phyloP scores from a whole-genome alignment of 1,140 invertebrate genomes.

The Ctenoplectra terminalis region DNA sequence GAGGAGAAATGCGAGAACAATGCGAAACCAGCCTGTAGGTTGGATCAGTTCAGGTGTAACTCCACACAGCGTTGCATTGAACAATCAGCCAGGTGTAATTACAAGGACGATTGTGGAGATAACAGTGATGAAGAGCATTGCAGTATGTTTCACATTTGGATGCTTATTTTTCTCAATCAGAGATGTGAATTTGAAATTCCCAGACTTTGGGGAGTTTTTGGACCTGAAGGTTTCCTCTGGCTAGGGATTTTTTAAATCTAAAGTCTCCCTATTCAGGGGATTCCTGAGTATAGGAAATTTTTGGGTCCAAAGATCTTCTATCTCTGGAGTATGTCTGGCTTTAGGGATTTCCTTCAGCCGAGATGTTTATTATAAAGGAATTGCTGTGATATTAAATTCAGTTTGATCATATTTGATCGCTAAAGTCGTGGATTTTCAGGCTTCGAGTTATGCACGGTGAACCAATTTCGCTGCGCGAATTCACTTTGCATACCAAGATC shows the following conservation, averaged over 20 bases:
- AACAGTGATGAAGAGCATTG: conserved; percentile 94
- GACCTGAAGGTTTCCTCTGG: too few species aligned
- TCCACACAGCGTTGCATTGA: conserved; percentile 93
- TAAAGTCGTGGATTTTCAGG: conserved; percentile 78
- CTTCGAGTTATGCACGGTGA: conserved; percentile 94
- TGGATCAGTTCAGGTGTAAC: conserved; percentile 95
- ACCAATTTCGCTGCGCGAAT: conserved; percentile 96
- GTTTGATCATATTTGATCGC: neutral
- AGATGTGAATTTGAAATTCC: too few species aligned
- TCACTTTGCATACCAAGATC: conserved; percentile 94
- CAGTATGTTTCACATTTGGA: conserved; percentile 85
- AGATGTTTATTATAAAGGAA: neutral
- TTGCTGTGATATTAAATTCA: neutral
- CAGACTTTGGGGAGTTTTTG: too few species aligned
- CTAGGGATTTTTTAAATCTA: neutral
- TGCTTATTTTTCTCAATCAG: neutral
- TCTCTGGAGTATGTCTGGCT: neutral
- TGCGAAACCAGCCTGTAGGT: conserved; percentile 84
- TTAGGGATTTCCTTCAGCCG: neutral
- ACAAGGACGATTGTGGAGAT: conserved; percentile 94
- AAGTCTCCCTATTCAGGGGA: too few species aligned
- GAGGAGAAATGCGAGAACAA: conserved; percentile 88
- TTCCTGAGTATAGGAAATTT: too few species aligned
- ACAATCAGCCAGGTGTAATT: conserved; percentile 91
- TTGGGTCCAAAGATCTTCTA: neutral